A percentile compares a stretch with the other conserved stretches of the same genome.
These are phyloP conservation scores for Thaumatotibia leucotreta DNA, from an alignment of 1,140 invertebrate genomes.

Conservation along the genomic window DNA sequence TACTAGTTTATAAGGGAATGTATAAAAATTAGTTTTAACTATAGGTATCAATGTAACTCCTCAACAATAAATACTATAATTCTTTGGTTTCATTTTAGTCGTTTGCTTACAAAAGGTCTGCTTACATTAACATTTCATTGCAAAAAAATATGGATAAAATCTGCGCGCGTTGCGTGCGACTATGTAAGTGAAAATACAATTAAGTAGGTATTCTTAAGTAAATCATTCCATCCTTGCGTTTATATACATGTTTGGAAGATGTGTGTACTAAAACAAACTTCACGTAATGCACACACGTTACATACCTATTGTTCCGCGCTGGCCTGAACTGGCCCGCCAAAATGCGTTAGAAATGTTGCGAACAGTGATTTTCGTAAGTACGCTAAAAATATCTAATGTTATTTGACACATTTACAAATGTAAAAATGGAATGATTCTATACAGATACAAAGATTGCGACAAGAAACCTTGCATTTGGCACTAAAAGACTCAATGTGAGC, in stretches of 20 bases:
- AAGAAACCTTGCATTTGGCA: conserved; percentile 19
- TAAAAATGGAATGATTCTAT: conserved; percentile 17
- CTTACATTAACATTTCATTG: conserved; percentile 21
- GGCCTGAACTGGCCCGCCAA: too few relatives aligned
- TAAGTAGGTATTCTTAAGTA: conserved; percentile 27
- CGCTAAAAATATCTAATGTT: too few relatives aligned
- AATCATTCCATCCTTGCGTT: neutral
- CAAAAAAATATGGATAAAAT: conserved; percentile 17
- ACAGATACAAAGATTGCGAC: conserved; percentile 12
- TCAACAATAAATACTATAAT: conserved; percentile 73
- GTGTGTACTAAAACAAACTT: too few relatives aligned
- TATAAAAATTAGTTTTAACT: conserved; percentile 67
- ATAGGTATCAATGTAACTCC: conserved; percentile 51
- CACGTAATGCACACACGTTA: too few relatives aligned
- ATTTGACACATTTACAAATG: conserved; percentile 16
- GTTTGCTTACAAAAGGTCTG: conserved; percentile 50
- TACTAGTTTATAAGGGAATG: conserved; percentile 56
- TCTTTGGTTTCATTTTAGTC: conserved; percentile 72
- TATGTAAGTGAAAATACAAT: neutral
- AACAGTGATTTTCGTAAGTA: too few relatives aligned
- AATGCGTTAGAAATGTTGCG: too few relatives aligned
- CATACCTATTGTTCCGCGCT: too few relatives aligned
- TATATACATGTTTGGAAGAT: neutral
- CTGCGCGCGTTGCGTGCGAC: neutral
- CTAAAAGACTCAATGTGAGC: conserved; percentile 23